These are phyloP conservation scores for Argynnis bischoffii DNA, from an alignment of 2,888 invertebrate genomes.

Conservation along the genomic window DNA sequence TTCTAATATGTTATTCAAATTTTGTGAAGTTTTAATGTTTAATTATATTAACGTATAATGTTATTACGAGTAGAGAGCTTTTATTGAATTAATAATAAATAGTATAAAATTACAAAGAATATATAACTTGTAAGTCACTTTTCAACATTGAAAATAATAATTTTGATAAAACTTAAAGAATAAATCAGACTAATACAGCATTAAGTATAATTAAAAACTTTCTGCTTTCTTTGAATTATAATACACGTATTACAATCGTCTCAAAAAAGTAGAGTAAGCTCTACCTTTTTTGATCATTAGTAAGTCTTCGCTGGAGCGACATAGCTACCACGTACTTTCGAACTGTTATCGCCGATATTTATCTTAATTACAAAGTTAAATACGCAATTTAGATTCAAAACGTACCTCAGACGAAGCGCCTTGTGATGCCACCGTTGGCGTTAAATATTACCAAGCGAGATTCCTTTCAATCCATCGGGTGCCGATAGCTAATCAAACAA, in stretches of 20 bases:
- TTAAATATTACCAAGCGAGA: conserved; percentile 67
- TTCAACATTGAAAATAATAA: conserved; percentile 13
- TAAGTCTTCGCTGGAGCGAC: conserved; percentile 56
- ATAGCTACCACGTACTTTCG: conserved; percentile 62
- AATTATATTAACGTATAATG: too few relatives aligned
- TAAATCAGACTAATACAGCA: conserved; percentile 13
- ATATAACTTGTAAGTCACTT: conserved; percentile 9
- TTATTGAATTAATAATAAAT: neutral
- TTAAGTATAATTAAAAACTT: conserved; percentile 27
- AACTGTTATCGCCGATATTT: conserved; percentile 72
- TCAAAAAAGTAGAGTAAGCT: conserved; percentile 15
- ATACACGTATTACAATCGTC: conserved; percentile 34
- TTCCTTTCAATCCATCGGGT: conserved; percentile 62
- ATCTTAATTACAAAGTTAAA: conserved; percentile 78
- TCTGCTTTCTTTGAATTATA: conserved; percentile 32
- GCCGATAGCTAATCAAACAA: conserved; percentile 73
- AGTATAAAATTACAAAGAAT: neutral
- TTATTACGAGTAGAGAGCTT: too few relatives aligned
- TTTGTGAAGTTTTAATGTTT: too few relatives aligned
- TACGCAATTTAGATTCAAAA: conserved; percentile 72
- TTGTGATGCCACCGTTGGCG: conserved; percentile 73
- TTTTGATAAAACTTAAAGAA: conserved; percentile 3
- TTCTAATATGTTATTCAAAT: too few relatives aligned
- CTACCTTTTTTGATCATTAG: conserved; percentile 49
- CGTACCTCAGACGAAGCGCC: conserved; percentile 65